Evolutionary conservation across 2,888 invertebrate genomes (phyloP).

Genomic region (Epinotia ramella): DNA sequence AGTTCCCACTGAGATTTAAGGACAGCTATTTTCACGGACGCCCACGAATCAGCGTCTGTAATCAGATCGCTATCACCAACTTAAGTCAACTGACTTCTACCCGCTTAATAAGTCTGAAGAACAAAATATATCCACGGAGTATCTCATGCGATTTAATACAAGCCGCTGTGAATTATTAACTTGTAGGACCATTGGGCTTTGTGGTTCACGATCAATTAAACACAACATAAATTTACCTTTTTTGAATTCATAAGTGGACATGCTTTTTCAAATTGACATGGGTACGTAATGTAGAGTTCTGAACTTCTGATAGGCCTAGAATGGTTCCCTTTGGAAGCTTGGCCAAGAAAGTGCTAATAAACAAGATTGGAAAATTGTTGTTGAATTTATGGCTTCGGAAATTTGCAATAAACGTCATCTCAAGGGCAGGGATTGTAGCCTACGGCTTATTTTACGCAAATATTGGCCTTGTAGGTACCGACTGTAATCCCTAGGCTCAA

Average conservation of each 20-base stretch:
- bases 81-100: slow-evolving; percentile 33
- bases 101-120: slow-evolving; percentile 13
- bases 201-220: slow-evolving; percentile 10
- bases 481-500: slow-evolving; percentile 55
- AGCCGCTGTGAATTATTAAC: neutral
- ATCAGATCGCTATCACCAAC: slow-evolving; percentile 43
- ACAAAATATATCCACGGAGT: slow-evolving; percentile 16
- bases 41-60: slow-evolving; percentile 41
- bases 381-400: slow-evolving; percentile 16
- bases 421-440: slow-evolving; percentile 49
- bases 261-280: neutral
- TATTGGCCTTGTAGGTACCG: slow-evolving; percentile 54
- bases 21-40: slow-evolving; percentile 39
- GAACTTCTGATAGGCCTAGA: too few relatives aligned
- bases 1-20: slow-evolving; percentile 41
- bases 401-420: slow-evolving; percentile 50
- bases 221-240: neutral
- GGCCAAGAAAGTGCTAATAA: neutral
- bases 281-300: too few relatives aligned
- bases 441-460: slow-evolving; percentile 54
- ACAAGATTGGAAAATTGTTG: slow-evolving; percentile 2
- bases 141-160: slow-evolving; percentile 1
- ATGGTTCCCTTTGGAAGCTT: too few relatives aligned
- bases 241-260: neutral
- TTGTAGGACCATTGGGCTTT: neutral